Evolutionary conservation across 2,797 vertebrate genomes (phyloP).

Genomic region (Urocyon cinereoargenteus): DNA sequence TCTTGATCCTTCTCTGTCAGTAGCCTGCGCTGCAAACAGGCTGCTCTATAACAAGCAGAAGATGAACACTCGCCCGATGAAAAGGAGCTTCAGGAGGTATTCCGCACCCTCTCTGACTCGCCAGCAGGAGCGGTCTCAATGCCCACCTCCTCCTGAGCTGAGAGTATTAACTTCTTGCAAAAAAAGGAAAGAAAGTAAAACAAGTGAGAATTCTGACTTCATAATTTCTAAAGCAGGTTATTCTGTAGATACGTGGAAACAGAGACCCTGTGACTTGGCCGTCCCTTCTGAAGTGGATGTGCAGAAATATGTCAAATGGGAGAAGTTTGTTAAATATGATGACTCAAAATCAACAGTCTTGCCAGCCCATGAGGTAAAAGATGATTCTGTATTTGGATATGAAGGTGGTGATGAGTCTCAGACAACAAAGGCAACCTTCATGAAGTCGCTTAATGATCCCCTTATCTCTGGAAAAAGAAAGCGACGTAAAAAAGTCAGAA

Average conservation of each 20-base stretch:
- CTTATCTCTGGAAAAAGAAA: conserved; percentile 95
- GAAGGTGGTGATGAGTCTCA: conserved; percentile 93
- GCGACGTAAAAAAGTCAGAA: conserved; percentile 89
- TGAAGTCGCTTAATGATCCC: conserved; percentile 92
- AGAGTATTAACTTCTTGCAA: conserved; percentile 92
- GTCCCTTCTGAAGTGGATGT: conserved; percentile 94
- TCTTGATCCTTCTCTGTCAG: conserved; percentile 93
- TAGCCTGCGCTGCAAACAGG: conserved; percentile 91
- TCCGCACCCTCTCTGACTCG: conserved; percentile 92
- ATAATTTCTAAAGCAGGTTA: conserved; percentile 95
- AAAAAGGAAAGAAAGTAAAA: conserved; percentile 93
- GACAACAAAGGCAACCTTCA: conserved; percentile 93
- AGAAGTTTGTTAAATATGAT: conserved; percentile 90
- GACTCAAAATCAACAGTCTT: conserved; percentile 93
- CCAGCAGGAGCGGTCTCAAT: conserved; percentile 92
- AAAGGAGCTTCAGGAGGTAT: conserved; percentile 93
- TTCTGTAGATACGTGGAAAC: conserved; percentile 95
- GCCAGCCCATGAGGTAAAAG: conserved; percentile 93
- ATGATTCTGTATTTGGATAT: conserved; percentile 94
- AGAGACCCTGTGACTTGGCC: conserved; percentile 92
- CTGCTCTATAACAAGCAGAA: conserved; percentile 92
- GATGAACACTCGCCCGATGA: conserved; percentile 89
- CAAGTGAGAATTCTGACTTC: conserved; percentile 90
- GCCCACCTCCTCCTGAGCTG: conserved; percentile 91
- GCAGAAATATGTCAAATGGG: conserved; percentile 94